phyloP scores from a whole-genome alignment of 2,113 vertebrate genomes.

The Haplochromis vanheusdeni region DNA sequence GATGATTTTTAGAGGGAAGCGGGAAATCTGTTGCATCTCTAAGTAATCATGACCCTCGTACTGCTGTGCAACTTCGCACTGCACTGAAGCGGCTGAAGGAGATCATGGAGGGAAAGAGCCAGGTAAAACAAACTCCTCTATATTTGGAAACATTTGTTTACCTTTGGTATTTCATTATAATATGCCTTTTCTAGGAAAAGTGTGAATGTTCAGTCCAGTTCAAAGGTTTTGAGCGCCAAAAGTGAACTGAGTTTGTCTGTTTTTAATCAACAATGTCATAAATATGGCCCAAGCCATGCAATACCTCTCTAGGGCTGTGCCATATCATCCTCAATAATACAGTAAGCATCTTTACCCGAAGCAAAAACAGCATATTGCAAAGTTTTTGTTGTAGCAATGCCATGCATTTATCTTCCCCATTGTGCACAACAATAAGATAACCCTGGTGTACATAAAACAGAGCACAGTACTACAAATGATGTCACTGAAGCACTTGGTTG shows the following conservation, averaged over 20 bases:
- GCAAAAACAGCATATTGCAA: not conserved
- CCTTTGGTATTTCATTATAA: not conserved
- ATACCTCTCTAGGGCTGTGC: not conserved
- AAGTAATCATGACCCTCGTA: slow-evolving; percentile 90
- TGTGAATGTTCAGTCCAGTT: not conserved
- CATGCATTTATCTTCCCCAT: not conserved
- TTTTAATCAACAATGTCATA: not conserved
- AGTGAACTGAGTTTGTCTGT: not conserved
- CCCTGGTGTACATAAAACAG: not conserved
- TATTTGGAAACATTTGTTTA: not conserved
- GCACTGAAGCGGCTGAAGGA: slow-evolving; percentile 95
- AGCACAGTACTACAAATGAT: not conserved
- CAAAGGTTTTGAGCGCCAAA: not conserved
- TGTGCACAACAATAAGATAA: not conserved
- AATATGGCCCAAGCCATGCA: not conserved
- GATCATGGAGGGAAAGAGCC: slow-evolving; percentile 98
- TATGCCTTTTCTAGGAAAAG: not conserved
- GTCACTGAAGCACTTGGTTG: not conserved
- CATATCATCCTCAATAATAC: not conserved
- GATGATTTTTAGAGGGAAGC: slow-evolving; percentile 75
- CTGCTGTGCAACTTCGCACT: slow-evolving; percentile 93
- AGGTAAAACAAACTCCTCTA: slow-evolving; percentile 69
- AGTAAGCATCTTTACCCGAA: not conserved
- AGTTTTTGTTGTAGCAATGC: not conserved
- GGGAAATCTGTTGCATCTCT: slow-evolving; percentile 85